Percentiles rank a stretch among this genome's conserved stretches.
Conservation (phyloP, 2,797 vertebrate species). For the Myotis daubentonii region DNA sequence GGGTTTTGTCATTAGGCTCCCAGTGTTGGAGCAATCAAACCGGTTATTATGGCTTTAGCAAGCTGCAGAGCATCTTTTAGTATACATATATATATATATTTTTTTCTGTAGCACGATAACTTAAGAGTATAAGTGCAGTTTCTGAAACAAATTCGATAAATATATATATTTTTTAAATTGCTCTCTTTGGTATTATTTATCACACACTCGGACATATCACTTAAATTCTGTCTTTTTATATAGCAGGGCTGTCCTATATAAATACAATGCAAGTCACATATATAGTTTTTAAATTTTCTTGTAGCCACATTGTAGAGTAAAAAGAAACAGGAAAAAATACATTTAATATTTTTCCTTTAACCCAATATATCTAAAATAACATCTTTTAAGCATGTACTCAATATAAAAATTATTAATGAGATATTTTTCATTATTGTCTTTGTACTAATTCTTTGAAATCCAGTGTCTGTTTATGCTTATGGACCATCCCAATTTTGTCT, state of each 20-base stretch:
- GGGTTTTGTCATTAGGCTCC: conserved; percentile 84
- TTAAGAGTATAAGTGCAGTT: conserved; percentile 57
- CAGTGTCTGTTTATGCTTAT: background rate
- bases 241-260: background rate
- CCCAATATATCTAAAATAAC: background rate
- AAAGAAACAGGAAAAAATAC: background rate
- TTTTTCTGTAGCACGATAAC: conserved; percentile 34
- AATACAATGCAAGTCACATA: background rate
- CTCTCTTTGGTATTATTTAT: conserved; percentile 54
- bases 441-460: background rate
- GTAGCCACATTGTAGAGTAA: background rate
- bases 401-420: background rate
- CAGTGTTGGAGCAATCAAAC: conserved; percentile 77
- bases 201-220: conserved; percentile 5
- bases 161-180: background rate
- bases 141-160: conserved; percentile 72
- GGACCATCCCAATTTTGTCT: background rate
- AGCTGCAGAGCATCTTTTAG: conserved; percentile 67
- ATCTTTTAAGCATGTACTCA: background rate
- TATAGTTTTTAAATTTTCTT: background rate
- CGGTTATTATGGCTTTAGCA: conserved; percentile 75
- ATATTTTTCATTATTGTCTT: background rate
- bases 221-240: conserved; percentile 40
- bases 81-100: background rate
- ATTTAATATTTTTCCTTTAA: conserved; percentile 11